phyloP scores from a whole-genome alignment of 1,140 invertebrate genomes.

The Caenorhabditis latens region DNA sequence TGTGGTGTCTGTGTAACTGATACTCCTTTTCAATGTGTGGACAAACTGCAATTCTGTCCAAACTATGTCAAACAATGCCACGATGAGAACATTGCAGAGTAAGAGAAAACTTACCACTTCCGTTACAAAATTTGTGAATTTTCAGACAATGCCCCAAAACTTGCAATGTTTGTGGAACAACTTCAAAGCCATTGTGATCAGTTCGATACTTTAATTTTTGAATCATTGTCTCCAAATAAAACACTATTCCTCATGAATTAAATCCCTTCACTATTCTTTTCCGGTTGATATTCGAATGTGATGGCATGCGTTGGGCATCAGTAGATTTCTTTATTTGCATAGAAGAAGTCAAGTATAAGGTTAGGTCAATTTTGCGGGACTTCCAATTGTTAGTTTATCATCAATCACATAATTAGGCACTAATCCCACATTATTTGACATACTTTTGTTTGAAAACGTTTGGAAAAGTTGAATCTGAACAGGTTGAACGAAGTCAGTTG shows the following conservation, averaged over 20 bases:
- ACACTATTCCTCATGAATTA: too few species aligned
- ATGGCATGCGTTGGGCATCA: neutral
- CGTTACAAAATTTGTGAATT: neutral
- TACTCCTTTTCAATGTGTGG: conserved; percentile 3
- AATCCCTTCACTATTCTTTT: neutral
- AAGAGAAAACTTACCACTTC: neutral
- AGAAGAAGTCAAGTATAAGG: conserved; percentile 51
- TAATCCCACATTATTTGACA: conserved; percentile 30
- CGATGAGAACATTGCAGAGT: conserved; percentile 8
- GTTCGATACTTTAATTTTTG: too few species aligned
- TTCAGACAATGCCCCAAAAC: conserved; percentile 22
- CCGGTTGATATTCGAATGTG: neutral
- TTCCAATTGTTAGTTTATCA: conserved; percentile 8
- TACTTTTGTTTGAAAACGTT: neutral
- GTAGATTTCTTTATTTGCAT: conserved; percentile 30
- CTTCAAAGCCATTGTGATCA: neutral
- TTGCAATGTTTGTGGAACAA: neutral
- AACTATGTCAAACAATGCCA: neutral
- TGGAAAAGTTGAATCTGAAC: neutral
- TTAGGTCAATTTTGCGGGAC: conserved; percentile 49
- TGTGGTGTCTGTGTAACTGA: conserved; percentile 3
- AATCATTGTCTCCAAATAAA: too few species aligned
- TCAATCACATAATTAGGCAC: conserved; percentile 54
- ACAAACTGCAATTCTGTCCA: neutral
- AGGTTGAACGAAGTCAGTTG: too few species aligned